Percentiles rank a stretch among this genome's conserved stretches.
Evolutionary conservation across 2,888 invertebrate species (phyloP).

Genomic region (Rhamphomyia laevipes): DNA sequence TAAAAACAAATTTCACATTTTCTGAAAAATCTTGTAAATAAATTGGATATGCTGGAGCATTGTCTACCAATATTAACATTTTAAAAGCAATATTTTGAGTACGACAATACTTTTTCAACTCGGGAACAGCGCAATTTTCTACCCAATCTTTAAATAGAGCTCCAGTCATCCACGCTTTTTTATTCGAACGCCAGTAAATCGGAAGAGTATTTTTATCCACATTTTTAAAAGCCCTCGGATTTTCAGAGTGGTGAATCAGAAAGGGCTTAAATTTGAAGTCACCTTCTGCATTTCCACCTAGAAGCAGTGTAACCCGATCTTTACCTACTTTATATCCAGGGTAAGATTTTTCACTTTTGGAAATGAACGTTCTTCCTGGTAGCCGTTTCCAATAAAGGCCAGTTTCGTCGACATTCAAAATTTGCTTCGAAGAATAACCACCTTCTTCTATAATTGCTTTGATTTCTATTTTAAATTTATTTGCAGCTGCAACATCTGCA

Average conservation of each 20-base stretch:
- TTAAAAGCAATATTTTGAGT: too few species aligned
- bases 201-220: conserved; percentile 1
- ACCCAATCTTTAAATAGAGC: conserved; percentile 1
- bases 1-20: background rate
- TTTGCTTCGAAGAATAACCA: conserved; percentile 11
- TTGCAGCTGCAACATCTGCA: conserved; percentile 6
- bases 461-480: conserved; percentile 1
- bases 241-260: background rate
- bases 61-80: background rate
- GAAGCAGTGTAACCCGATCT: conserved; percentile 4
- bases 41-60: background rate
- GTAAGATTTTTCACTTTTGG: conserved; percentile 2
- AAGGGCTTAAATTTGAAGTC: conserved; percentile 3
- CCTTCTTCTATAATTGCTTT: conserved; percentile 11
- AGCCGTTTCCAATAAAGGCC: conserved; percentile 6
- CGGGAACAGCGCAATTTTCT: background rate
- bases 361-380: conserved; percentile 7
- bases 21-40: background rate
- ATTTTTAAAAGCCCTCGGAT: conserved; percentile 3
- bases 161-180: conserved; percentile 1
- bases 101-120: too few species aligned
- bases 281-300: conserved; percentile 5
- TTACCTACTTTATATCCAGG: conserved; percentile 4
- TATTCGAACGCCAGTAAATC: background rate
- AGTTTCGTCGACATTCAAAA: conserved; percentile 7